Conservation (phyloP, 2,113 vertebrate species). For the Odontesthes bonariensis region DNA sequence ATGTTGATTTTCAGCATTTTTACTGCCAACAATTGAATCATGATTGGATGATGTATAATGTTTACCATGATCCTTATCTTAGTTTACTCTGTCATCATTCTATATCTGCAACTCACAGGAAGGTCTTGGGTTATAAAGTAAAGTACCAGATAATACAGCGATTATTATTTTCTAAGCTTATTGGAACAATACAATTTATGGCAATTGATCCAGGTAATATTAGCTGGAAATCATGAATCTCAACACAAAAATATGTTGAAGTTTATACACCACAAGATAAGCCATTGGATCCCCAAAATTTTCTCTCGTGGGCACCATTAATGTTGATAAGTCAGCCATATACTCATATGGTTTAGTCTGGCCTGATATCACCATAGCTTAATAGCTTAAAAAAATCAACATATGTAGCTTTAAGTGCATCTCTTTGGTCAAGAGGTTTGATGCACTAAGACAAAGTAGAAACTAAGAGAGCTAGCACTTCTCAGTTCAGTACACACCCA, state of each 20-base stretch:
- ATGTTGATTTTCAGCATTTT: not conserved
- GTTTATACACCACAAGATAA: not conserved
- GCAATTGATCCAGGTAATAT: not conserved
- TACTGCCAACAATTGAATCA: not conserved
- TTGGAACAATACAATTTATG: not conserved
- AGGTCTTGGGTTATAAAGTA: not conserved
- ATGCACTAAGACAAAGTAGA: conserved; percentile 3
- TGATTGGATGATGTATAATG: not conserved
- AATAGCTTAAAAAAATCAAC: not conserved
- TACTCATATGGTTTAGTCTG: not conserved
- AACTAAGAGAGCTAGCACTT: not conserved
- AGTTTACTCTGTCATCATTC: not conserved
- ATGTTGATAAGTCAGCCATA: not conserved
- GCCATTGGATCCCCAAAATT: not conserved
- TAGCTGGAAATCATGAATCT: not conserved
- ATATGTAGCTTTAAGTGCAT: not conserved
- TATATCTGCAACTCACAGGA: not conserved
- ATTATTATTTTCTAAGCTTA: not conserved
- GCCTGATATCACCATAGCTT: not conserved
- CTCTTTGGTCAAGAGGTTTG: conserved; percentile 28
- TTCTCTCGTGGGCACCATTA: not conserved
- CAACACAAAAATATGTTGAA: not conserved
- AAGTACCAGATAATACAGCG: not conserved
- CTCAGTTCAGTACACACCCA: not conserved
- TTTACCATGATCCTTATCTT: not conserved